Evolutionary conservation across 1,140 invertebrate species (phyloP), one percentile per base, ranked within the genome.

Genomic region (Microvelia longipes): DNA sequence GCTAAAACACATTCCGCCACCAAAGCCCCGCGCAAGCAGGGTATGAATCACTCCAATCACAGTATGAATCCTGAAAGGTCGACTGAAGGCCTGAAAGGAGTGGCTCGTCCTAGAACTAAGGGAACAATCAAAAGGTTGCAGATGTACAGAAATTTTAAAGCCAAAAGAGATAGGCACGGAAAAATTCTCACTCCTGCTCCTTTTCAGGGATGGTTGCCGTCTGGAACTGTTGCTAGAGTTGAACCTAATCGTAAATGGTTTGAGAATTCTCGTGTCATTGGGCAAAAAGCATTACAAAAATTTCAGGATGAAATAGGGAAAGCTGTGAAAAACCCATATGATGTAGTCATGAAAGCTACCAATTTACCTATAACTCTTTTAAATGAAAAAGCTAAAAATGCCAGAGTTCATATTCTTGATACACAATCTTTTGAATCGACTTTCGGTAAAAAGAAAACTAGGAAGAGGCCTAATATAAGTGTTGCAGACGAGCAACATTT

Each of bases 221-320:
- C 93, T 68, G 98, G 98, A 27, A 91, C 93, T 1, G 85, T 91
- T 76, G 94, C 96, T 35, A 83, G 97, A 66, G 90, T 99, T 5
- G 96, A 98, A 80, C 98, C 98, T 5, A 97, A 93, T 73, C 91
- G 94, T 76, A 95, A 92, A 79, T 99, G 98, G 98, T 99, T 99
- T 82, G 95, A 94, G 73, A 94, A 95, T 76, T 90, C 90, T 0
- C 83, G 91, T 72, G 90, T 94, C 0, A 94, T 99, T 74, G 91
- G 92, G 0, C 96, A 99, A 81, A 88, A 87, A 77, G 90, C 94
- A 2, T 80, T 99, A 28, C 97, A 99, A 82, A 95, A 93, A 75
- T 99, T 99, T 79, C 95, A 99, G 82, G 90, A 92, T 68, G 94
- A 98, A 81, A 86, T 99, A 76, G 93, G 92, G 30, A 92, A 92